Percentiles rank a stretch among this genome's conserved stretches.
These are phyloP conservation scores for Spea hammondii DNA, from an alignment of 2,797 vertebrate genomes.

Conservation along the genomic window DNA sequence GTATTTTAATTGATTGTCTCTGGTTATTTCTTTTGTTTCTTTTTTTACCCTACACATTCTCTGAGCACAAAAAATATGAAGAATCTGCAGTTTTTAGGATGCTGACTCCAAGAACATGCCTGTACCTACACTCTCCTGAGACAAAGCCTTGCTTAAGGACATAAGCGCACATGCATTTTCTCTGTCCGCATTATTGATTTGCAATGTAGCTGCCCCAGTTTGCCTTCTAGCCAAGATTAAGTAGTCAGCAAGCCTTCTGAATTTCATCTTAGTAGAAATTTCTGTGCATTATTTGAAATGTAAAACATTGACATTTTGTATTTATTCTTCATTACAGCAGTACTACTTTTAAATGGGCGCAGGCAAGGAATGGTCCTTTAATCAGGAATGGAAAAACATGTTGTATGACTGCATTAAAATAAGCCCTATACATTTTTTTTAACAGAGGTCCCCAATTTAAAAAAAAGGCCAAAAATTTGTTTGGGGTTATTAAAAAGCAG, in stretches of 20 bases:
- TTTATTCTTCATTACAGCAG: no score
- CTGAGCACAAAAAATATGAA: not conserved
- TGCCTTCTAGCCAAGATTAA: constrained; percentile 13
- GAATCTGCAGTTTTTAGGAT: constrained; percentile 10
- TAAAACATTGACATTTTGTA: no score
- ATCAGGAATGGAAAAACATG: no score
- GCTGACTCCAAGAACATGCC: constrained; percentile 2
- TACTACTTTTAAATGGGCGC: no score
- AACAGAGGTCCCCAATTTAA: no score
- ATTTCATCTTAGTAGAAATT: not conserved
- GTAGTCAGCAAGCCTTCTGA: not conserved
- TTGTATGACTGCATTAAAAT: no score
- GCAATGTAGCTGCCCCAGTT: constrained; percentile 1
- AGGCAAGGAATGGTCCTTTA: no score
- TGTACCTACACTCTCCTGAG: not conserved
- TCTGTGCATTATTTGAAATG: not conserved
- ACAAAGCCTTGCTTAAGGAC: constrained; percentile 7
- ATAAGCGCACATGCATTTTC: not conserved
- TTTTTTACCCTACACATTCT: not conserved
- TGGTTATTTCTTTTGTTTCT: not conserved
- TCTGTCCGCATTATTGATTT: constrained; percentile 17
- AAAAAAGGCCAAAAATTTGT: no score
- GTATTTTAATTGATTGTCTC: no score
- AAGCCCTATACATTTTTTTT: no score
- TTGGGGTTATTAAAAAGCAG: no score